phyloP scores from a whole-genome alignment of 2,113 vertebrate genomes.

The Nestor notabilis region DNA sequence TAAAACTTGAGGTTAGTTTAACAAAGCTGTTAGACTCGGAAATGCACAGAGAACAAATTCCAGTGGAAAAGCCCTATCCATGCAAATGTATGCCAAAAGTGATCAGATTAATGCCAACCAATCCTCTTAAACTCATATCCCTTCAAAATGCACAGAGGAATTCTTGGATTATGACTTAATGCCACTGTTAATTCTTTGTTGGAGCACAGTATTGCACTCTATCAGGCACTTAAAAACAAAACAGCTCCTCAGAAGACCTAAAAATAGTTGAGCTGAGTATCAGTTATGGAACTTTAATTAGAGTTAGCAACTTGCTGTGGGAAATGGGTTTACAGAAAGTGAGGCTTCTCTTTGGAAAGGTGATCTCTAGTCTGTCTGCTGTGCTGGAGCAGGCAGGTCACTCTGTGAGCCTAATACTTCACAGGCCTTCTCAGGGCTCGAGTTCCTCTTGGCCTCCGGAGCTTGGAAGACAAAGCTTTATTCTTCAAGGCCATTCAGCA shows the following conservation, averaged over 20 bases:
- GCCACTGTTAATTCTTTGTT: constrained; percentile 38
- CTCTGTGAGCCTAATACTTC: constrained; percentile 1
- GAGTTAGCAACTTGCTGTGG: constrained; percentile 33
- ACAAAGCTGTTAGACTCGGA: neutral
- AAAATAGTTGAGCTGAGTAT: constrained; percentile 30
- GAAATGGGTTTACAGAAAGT: neutral
- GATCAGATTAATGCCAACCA: constrained; percentile 64
- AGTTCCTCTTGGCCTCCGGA: neutral
- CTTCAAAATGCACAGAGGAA: constrained; percentile 66
- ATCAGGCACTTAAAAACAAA: constrained; percentile 38
- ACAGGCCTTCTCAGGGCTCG: neutral
- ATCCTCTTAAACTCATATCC: constrained; percentile 66
- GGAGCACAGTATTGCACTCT: constrained; percentile 38
- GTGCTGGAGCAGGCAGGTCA: neutral
- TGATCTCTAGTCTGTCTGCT: neutral
- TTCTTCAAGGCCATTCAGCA: constrained; percentile 2
- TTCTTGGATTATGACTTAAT: constrained; percentile 56
- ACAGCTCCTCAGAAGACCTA: constrained; percentile 7
- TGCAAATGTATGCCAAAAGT: constrained; percentile 57
- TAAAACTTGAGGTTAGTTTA: neutral
- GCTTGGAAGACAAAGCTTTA: constrained; percentile 21
- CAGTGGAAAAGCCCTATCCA: constrained; percentile 26
- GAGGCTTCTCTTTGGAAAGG: neutral
- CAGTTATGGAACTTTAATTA: constrained; percentile 43
- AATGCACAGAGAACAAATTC: constrained; percentile 25